Evolutionary conservation across 2,797 vertebrate species (phyloP).

Genomic region (Trichosurus vulpecula): DNA sequence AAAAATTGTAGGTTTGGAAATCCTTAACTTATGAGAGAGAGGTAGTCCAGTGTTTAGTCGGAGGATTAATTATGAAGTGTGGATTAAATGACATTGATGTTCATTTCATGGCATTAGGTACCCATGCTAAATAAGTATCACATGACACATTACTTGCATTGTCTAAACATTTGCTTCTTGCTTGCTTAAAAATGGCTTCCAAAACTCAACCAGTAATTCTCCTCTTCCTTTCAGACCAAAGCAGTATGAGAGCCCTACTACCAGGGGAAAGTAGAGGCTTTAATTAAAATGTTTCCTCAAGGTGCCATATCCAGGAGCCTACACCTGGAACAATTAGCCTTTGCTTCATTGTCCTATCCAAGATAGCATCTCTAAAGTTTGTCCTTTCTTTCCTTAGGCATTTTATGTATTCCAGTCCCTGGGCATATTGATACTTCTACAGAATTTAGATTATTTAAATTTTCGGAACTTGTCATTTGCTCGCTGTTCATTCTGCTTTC

Average conservation of each 20-base stretch:
- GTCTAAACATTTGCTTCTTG: slow-evolving; percentile 63
- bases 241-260: slow-evolving; percentile 50
- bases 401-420: slow-evolving; percentile 53
- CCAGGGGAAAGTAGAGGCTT: slow-evolving; percentile 50
- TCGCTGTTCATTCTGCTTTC: slow-evolving; percentile 52
- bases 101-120: slow-evolving; percentile 21
- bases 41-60: slow-evolving; percentile 44
- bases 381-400: slow-evolving; percentile 67
- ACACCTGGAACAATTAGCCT: slow-evolving; percentile 55
- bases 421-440: slow-evolving; percentile 39
- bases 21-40: slow-evolving; percentile 12
- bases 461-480: slow-evolving; percentile 57
- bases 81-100: slow-evolving; percentile 39
- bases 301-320: slow-evolving; percentile 33
- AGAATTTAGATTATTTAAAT: slow-evolving; percentile 46
- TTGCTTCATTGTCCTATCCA: slow-evolving; percentile 67
- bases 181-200: slow-evolving; percentile 23
- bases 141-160: slow-evolving; percentile 35
- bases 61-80: background rate
- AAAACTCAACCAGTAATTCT: slow-evolving; percentile 19
- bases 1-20: slow-evolving; percentile 19
- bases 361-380: slow-evolving; percentile 47
- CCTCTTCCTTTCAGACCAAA: slow-evolving; percentile 57
- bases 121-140: slow-evolving; percentile 44
- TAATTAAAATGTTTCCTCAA: slow-evolving; percentile 10